Conservation (phyloP, 2,113 vertebrate species). For the Pandion haliaetus region DNA sequence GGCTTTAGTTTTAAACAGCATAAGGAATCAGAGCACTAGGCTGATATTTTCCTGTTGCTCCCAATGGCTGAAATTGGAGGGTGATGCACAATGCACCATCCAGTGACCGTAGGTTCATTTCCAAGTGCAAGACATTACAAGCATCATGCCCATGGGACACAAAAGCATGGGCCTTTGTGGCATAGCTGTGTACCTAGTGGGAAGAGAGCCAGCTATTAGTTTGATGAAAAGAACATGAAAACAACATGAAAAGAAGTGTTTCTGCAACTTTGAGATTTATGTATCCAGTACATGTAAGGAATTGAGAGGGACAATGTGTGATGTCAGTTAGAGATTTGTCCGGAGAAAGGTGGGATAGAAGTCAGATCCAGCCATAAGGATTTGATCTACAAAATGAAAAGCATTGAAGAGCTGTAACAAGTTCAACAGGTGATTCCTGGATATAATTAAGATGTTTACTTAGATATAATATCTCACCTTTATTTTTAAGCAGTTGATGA, state of each 20-base stretch:
- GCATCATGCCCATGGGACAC: background rate
- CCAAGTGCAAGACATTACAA: background rate
- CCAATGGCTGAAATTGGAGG: background rate
- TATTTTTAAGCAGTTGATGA: background rate
- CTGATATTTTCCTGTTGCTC: background rate
- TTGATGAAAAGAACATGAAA: background rate
- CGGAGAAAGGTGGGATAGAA: background rate
- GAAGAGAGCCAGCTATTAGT: background rate
- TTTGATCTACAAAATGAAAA: background rate
- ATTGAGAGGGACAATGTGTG: background rate
- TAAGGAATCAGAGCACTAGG: background rate
- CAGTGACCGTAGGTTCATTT: rapidly evolving
- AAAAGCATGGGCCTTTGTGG: background rate
- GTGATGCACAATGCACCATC: background rate
- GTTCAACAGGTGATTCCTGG: background rate
- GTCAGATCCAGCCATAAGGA: background rate
- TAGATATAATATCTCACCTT: background rate
- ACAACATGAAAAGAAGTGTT: background rate
- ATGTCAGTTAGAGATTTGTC: background rate
- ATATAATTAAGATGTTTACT: background rate
- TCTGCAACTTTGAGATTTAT: background rate
- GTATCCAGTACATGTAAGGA: background rate
- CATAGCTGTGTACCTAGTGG: background rate
- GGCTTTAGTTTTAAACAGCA: background rate
- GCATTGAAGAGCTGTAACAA: background rate